Evolutionary conservation across 2,888 invertebrate species (phyloP), one percentile per base, ranked within the genome.

Genomic region (Leistus spinibarbis): DNA sequence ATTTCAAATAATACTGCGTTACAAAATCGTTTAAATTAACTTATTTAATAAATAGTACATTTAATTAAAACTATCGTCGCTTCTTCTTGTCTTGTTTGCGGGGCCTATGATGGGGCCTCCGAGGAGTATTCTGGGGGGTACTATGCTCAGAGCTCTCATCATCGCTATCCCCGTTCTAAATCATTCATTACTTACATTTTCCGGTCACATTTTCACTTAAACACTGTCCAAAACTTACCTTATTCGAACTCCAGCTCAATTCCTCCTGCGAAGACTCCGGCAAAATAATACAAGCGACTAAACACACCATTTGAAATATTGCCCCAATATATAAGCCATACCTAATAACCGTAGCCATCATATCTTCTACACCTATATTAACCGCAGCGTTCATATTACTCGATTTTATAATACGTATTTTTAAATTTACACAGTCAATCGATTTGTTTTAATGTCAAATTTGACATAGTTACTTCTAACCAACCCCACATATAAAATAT

Each of bases 271-370:
- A 87, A 80, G 89, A 89, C 79, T 92, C 91, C n/a, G 92, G 91
- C 76, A 94, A 88, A 76, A 94, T 90, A 65, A 96, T 91, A 79
- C 95, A 95, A 19, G 95, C 94, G 67, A 93, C 88, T 77, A 97
- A 88, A 82, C 96, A 96, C 20, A 93, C 86, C 73, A 96, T 85
- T 86, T 96, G 96, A 82, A 96, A 96, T n/a, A 94, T 89, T 16
- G 96, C 96, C 3, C 95, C 95, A 54, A 95, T 86, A 82, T 95
- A 95, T 3, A 96, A 86, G 13, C 96, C 95, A 84, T 93, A 93
- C 40, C 93, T 89, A 27, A 95, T 89, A 76, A 95, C 86, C 16
- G 91, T 90, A 77, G 92, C 92, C 80, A 94, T 89, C 79, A 93
- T 85, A 82, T 93, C 93, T 85, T 93, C 92, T 23, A 90, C 88